Percentiles rank a stretch among this genome's conserved stretches.
These are phyloP conservation scores for Heliconius eleuchia DNA, from an alignment of 1,140 invertebrate genomes.

Conservation along the genomic window DNA sequence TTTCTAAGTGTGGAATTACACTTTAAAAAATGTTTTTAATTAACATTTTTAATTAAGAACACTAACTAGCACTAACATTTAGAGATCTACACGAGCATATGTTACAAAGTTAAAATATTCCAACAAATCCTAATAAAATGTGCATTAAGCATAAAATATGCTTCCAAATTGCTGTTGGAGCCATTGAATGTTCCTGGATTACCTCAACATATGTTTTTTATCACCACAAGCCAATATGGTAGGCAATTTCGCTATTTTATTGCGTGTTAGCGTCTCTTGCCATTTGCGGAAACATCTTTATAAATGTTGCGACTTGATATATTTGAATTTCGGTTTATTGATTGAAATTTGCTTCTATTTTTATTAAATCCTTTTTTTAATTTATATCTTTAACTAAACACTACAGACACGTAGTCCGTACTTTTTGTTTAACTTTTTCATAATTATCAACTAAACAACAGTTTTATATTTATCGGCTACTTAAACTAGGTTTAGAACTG, in stretches of 20 bases:
- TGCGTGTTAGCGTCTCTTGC: conserved; percentile 17
- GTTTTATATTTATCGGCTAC: too few species aligned
- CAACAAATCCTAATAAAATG: conserved; percentile 19
- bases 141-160: conserved; percentile 41
- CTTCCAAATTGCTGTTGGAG: conserved; percentile 37
- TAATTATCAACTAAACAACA: too few species aligned
- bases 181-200: conserved; percentile 46
- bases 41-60: not conserved
- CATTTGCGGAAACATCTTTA: conserved; percentile 18
- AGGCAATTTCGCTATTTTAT: conserved; percentile 40
- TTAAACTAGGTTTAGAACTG: too few species aligned
- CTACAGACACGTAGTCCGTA: too few species aligned
- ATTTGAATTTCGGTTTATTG: not conserved
- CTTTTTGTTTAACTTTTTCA: too few species aligned
- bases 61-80: not conserved
- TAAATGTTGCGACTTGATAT: conserved; percentile 3
- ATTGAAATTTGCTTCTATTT: not conserved
- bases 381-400: too few species aligned
- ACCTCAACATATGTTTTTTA: conserved; percentile 49
- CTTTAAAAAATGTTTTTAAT: too few species aligned
- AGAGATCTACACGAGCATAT: not conserved
- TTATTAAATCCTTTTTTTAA: too few species aligned
- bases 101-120: conserved; percentile 24
- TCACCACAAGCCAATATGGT: conserved; percentile 40
- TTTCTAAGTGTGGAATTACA: too few species aligned